Base-by-base conservation (phyloP, 2,888 invertebrate genomes). In the Punctoribates punctum region DNA sequence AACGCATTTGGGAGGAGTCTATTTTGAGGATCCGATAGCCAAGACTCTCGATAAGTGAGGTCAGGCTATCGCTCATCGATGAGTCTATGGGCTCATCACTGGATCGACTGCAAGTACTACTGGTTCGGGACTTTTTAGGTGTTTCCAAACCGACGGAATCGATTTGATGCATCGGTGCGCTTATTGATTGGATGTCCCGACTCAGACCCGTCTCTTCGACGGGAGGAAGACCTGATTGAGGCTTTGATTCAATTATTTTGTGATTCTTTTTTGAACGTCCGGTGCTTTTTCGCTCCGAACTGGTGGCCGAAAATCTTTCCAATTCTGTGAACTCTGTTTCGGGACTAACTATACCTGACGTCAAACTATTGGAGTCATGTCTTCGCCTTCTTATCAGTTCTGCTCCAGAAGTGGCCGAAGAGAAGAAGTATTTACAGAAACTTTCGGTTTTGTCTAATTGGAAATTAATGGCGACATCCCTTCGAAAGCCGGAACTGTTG, bases 341-440 rank as follows among this genome's bases (percentile, higher is more conserved):
- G 27, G 73, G 73, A 38, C 57, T 57, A 2, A 42, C 51, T n/a
- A 73, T 57, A 2, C 73, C 73, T 29, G 73, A 73, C 1, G 60
- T 51, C 27, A 73, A 13, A 2, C 25, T 38, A 54, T 54, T 15
- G 54, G 73, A 60, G 0, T 60, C 38, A 54, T 54, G 73, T 27
- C 73, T 34, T 25, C 48, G 46, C 25, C 48, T 25, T 72, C 42
- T 72, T 6, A 17, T 23, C 17, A 38, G 51, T 29, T 60, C 57
- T 20, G 54, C 29, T 4, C 23, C 73, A 54, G 77, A 76, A 23
- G 77, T 77, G 25, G 78, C 77, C 15, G 79, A 78, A 17, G 79
- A 79, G 8, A 76, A 51, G 73, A 79, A 79, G 73, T 77, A 77
- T 57, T 79, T 79, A 20, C 78, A 77, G 48, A 79, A 79, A 65